Evolutionary conservation across 2,888 invertebrate genomes (phyloP).

Genomic region (Theristus sp.): DNA sequence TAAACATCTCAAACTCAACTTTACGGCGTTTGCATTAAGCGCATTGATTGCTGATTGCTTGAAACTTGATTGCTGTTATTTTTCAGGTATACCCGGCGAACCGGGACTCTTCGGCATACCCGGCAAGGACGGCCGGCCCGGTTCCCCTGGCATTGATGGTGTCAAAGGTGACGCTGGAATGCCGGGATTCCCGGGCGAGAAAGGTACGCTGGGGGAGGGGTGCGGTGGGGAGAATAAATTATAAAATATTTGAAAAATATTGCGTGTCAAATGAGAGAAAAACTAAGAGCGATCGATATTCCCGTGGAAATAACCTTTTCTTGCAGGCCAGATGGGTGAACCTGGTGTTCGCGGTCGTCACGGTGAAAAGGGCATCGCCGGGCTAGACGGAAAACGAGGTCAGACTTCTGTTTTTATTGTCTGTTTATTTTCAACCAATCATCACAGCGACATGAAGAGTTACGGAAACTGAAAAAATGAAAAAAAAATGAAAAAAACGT

Average conservation of each 20-base stretch:
- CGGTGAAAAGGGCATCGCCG: conserved; percentile 19
- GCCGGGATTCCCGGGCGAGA: conserved; percentile 10
- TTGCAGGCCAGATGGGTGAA: no score
- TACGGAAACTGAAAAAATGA: no score
- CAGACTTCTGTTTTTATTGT: no score
- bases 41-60: no score
- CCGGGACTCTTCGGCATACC: conserved; percentile 7
- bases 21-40: neutral
- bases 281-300: no score
- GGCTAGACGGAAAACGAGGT: conserved; percentile 23
- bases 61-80: no score
- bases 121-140: conserved; percentile 14
- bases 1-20: neutral
- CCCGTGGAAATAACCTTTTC: no score
- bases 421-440: no score
- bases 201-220: neutral
- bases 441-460: neutral
- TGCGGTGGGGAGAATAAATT: neutral
- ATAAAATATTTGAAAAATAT: no score
- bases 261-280: no score
- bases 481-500: no score
- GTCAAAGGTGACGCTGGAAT: conserved; percentile 45
- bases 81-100: conserved; percentile 1
- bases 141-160: conserved; percentile 15
- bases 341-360: conserved; percentile 13